Conservation (phyloP, 2,113 vertebrate genomes). For the Sapajus apella region DNA sequence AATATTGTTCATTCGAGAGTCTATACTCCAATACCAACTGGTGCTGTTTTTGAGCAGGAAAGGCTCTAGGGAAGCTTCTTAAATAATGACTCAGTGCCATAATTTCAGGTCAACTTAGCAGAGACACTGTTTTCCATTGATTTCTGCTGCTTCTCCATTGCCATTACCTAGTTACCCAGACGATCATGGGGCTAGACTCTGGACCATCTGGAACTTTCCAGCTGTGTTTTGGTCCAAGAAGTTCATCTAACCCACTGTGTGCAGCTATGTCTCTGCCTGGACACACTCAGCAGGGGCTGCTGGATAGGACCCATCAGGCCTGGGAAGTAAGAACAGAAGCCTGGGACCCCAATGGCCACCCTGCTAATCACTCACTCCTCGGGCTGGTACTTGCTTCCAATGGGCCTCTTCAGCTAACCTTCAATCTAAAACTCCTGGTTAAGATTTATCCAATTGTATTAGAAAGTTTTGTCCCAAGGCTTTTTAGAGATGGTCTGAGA, state of each 20-base stretch:
- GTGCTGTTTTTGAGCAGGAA: background rate
- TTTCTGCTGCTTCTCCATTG: background rate
- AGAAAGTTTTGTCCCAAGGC: background rate
- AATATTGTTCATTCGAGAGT: background rate
- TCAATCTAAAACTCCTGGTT: background rate
- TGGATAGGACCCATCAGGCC: background rate
- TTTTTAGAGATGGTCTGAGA: background rate
- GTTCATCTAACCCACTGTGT: rapidly evolving
- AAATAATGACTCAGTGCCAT: rapidly evolving
- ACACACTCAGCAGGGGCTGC: background rate
- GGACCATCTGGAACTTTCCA: background rate
- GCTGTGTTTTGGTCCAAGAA: background rate
- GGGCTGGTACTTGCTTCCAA: background rate
- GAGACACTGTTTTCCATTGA: rapidly evolving
- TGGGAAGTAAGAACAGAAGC: background rate
- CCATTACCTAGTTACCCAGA: background rate
- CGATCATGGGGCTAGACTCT: background rate
- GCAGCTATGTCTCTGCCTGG: background rate
- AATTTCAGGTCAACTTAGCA: rapidly evolving
- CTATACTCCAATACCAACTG: background rate
- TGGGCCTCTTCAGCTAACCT: background rate
- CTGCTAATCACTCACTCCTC: background rate
- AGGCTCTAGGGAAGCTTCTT: background rate
- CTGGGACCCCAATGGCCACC: background rate
- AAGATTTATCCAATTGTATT: background rate